These are phyloP conservation scores for Nysson spinosus DNA, from an alignment of 2,888 invertebrate species.

Conservation along the genomic window DNA sequence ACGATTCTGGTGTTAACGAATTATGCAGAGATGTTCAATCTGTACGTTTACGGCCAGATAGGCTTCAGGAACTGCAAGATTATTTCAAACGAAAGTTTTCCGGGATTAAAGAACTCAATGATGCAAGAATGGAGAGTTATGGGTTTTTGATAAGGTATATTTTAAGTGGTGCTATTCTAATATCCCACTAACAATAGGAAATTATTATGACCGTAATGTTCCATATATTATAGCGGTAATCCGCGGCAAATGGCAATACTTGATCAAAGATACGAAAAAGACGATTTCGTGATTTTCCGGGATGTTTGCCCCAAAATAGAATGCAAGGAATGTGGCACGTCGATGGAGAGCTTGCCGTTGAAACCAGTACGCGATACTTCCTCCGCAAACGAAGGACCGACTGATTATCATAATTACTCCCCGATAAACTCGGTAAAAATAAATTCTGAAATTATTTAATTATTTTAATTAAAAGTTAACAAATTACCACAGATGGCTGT, in stretches of 20 bases:
- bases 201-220: too few relatives aligned
- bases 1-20: conserved; percentile 6
- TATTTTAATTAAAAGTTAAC: not conserved
- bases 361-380: conserved; percentile 6
- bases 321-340: conserved; percentile 10
- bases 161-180: too few relatives aligned
- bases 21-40: conserved; percentile 4
- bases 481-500: too few relatives aligned
- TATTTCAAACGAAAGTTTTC: conserved; percentile 6
- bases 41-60: conserved; percentile 10
- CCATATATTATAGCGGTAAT: conserved; percentile 20
- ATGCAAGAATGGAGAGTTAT: conserved; percentile 16
- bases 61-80: conserved; percentile 8
- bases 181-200: too few relatives aligned
- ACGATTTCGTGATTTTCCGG: conserved; percentile 28
- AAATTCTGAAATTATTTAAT: too few relatives aligned
- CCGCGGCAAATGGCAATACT: conserved; percentile 31
- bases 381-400: conserved; percentile 16
- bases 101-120: not conserved
- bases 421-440: conserved; percentile 10
- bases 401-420: conserved; percentile 9
- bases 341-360: conserved; percentile 9
- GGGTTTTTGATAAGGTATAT: conserved; percentile 35
- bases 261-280: conserved; percentile 31
- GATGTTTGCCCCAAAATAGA: conserved; percentile 12